These are phyloP conservation scores for Notolabrus celidotus DNA, from an alignment of 2,797 vertebrate species.

Conservation along the genomic window DNA sequence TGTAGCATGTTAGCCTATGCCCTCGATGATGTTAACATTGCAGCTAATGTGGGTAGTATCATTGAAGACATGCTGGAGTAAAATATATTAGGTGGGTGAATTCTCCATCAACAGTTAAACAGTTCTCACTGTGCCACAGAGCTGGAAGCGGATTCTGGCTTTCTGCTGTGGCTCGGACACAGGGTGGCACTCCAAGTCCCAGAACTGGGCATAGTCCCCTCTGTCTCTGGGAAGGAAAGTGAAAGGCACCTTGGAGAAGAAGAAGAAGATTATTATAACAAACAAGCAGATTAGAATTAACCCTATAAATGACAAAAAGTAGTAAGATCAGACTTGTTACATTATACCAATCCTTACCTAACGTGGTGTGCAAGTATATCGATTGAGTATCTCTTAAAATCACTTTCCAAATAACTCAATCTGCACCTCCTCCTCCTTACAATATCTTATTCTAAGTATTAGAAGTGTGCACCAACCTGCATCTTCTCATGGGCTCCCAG, in stretches of 20 bases:
- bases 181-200: constrained; percentile 94
- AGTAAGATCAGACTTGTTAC: too few relatives aligned
- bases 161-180: constrained; percentile 89
- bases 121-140: constrained; percentile 90
- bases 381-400: too few relatives aligned
- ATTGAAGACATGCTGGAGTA: too few relatives aligned
- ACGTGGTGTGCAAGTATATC: too few relatives aligned
- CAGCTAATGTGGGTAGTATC: too few relatives aligned
- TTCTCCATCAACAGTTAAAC: constrained; percentile 1
- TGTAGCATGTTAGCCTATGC: too few relatives aligned
- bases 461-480: constrained; percentile 80
- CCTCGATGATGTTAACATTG: too few relatives aligned
- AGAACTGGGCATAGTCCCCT: constrained; percentile 95
- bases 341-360: too few relatives aligned
- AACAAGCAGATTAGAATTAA: neutral
- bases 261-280: neutral
- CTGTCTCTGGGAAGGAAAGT: constrained; percentile 91
- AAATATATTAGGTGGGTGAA: too few relatives aligned
- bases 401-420: too few relatives aligned
- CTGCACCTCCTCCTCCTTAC: too few relatives aligned
- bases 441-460: neutral
- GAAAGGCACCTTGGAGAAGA: constrained; percentile 85
- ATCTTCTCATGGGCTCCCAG: constrained; percentile 86
- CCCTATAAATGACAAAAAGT: too few relatives aligned
- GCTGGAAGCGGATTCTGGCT: constrained; percentile 89